Percentiles rank a stretch among this genome's conserved stretches.
Conservation (phyloP, 2,113 vertebrate species). For the Craseonycteris thonglongyai region DNA sequence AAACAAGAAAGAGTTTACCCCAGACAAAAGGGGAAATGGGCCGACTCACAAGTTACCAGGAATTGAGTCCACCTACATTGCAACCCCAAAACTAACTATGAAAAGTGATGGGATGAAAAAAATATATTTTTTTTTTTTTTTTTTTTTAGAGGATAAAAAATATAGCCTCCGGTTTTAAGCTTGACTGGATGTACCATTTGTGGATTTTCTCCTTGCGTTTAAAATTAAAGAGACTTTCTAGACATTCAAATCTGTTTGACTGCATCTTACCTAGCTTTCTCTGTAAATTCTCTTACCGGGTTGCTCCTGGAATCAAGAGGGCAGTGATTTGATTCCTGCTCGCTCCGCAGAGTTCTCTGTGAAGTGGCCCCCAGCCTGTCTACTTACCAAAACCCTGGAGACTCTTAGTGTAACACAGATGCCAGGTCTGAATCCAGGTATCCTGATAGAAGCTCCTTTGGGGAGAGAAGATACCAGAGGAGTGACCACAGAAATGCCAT, state of each 20-base stretch:
- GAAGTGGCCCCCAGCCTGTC: not conserved
- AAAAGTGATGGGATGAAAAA: not conserved
- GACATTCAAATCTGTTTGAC: constrained; percentile 19
- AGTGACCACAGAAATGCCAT: not conserved
- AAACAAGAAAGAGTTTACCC: not conserved
- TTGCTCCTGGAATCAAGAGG: not conserved
- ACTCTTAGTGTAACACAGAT: not conserved
- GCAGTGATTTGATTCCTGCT: not conserved
- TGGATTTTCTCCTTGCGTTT: not conserved
- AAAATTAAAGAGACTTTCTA: constrained; percentile 29
- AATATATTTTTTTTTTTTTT: no score
- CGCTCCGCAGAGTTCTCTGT: not conserved
- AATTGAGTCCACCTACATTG: not conserved
- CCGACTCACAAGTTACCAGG: not conserved
- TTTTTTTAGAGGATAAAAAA: not conserved
- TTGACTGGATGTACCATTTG: not conserved
- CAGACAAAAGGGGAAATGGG: not conserved
- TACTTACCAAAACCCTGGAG: not conserved
- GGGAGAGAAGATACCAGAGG: not conserved
- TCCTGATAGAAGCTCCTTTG: not conserved
- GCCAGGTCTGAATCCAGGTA: not conserved
- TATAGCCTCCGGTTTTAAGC: not conserved
- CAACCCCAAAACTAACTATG: not conserved
- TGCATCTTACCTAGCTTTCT: not conserved
- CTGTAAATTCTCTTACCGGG: not conserved